Conservation (phyloP, 2,113 vertebrate species). For the Neodontobutis hainanensis region DNA sequence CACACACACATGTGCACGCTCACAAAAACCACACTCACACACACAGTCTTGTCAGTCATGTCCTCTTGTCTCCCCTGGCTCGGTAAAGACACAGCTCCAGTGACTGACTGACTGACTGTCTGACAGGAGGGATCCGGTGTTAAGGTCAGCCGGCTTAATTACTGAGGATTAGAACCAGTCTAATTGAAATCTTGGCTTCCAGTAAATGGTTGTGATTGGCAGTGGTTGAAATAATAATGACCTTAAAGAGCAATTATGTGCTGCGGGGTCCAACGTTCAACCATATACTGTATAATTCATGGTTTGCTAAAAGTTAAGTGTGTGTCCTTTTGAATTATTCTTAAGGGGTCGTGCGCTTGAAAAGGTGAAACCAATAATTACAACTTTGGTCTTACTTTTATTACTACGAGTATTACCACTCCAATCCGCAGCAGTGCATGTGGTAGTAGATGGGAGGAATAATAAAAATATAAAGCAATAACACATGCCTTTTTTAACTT, state of each 20-base stretch:
- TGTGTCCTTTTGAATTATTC: constrained; percentile 8
- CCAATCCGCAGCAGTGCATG: background rate
- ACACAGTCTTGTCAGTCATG: constrained; percentile 59
- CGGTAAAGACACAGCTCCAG: constrained; percentile 51
- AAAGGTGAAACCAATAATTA: background rate
- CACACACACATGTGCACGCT: constrained; percentile 9
- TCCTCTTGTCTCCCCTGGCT: constrained; percentile 41
- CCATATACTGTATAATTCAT: constrained; percentile 51
- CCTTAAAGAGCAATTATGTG: constrained; percentile 49
- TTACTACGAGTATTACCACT: background rate
- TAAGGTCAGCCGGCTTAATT: constrained; percentile 75
- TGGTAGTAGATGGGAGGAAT: no score
- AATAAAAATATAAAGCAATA: background rate
- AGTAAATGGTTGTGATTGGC: constrained; percentile 66
- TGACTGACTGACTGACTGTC: constrained; percentile 57
- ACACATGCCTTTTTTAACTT: background rate
- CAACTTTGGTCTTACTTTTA: background rate
- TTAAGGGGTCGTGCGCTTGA: background rate
- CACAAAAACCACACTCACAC: constrained; percentile 7
- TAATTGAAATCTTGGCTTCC: constrained; percentile 73
- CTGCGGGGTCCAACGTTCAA: constrained; percentile 32
- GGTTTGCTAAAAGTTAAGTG: constrained; percentile 13
- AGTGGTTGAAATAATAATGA: constrained; percentile 69
- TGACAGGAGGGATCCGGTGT: constrained; percentile 66
- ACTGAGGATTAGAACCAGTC: constrained; percentile 61